Evolutionary conservation across 1,140 invertebrate species (phyloP).

Genomic region (Lutraria rhynchaena): DNA sequence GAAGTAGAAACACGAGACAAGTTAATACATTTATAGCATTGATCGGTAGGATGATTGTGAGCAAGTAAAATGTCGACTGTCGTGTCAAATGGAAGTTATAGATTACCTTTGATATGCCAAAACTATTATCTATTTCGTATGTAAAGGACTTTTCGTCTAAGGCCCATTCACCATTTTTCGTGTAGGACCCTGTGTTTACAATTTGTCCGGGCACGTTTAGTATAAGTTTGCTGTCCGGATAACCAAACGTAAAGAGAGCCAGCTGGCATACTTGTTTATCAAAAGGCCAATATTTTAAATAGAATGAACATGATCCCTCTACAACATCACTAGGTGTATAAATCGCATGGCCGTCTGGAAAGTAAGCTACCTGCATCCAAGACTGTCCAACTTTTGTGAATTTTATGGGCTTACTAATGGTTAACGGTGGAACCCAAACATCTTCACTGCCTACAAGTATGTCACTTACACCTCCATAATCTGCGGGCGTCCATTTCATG

Average conservation of each 20-base stretch:
- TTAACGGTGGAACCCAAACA: conserved; percentile 20
- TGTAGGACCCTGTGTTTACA: neutral
- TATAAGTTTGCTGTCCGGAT: neutral
- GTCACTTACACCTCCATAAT: neutral
- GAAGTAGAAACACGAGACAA: conserved; percentile 84
- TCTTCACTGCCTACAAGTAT: neutral
- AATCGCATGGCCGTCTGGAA: neutral
- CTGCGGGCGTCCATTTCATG: conserved; percentile 6
- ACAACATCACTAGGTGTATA: neutral
- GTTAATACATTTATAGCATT: conserved; percentile 84
- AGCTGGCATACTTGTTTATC: conserved; percentile 23
- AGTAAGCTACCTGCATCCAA: neutral
- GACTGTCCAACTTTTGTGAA: neutral
- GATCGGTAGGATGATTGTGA: conserved; percentile 85
- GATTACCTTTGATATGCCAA: neutral
- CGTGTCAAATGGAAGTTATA: conserved; percentile 21
- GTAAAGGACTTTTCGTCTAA: neutral
- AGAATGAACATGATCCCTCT: neutral
- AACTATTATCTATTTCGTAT: neutral
- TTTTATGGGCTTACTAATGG: conserved; percentile 3
- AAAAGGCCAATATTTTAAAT: conserved; percentile 34
- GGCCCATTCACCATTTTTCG: conserved; percentile 14
- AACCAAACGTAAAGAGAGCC: neutral
- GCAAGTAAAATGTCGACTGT: conserved; percentile 80
- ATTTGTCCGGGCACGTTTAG: neutral